phyloP scores from a whole-genome alignment of 2,113 vertebrate genomes.

The Phodopus roborovskii region DNA sequence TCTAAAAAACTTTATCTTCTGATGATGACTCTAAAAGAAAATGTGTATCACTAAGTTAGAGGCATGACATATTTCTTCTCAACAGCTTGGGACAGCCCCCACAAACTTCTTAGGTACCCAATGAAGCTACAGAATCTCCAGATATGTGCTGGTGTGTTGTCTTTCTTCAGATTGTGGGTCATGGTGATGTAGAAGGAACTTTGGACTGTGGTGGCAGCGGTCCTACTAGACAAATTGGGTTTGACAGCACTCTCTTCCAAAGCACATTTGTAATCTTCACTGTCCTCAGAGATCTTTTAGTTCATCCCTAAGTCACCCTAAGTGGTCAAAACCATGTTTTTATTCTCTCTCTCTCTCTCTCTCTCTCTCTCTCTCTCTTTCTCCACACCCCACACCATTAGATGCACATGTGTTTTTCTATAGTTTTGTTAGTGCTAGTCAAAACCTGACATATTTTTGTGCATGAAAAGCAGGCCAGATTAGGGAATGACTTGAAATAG shows the following conservation, averaged over 20 bases:
- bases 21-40: background rate
- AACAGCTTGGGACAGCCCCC: background rate
- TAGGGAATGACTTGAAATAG: conserved; percentile 16
- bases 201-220: background rate
- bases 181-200: background rate
- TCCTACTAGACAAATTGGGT: background rate
- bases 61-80: background rate
- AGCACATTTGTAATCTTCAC: background rate
- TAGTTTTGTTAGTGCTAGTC: background rate
- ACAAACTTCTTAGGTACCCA: background rate
- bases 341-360: background rate
- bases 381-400: background rate
- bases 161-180: background rate
- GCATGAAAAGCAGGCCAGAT: background rate
- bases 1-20: background rate
- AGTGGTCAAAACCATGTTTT: background rate
- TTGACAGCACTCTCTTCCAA: background rate
- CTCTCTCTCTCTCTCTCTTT: too few species aligned
- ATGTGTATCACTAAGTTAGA: background rate
- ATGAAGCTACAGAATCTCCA: background rate
- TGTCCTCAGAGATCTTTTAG: conserved; percentile 26
- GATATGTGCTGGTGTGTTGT: background rate
- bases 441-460: background rate
- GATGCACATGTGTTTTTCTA: background rate
- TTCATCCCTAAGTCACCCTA: background rate